phyloP scores from a whole-genome alignment of 2,797 vertebrate genomes.

The Typhlichthys subterraneus region DNA sequence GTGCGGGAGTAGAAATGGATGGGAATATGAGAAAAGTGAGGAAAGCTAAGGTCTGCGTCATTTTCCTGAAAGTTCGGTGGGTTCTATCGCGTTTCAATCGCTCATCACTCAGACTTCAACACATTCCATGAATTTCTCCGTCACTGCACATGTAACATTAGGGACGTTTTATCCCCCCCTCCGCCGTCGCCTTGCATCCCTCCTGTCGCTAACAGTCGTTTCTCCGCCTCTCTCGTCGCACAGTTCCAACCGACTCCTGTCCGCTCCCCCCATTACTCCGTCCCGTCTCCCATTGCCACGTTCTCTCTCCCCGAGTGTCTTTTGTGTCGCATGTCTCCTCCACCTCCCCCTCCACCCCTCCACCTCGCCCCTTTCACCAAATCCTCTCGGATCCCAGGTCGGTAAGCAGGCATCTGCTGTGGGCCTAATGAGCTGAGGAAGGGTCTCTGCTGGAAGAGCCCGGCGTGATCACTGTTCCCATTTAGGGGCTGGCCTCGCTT shows the following conservation, averaged over 20 bases:
- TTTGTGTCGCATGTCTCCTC: not conserved
- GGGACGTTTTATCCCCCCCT: slow-evolving; percentile 36
- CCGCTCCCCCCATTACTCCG: not conserved
- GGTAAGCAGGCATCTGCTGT: slow-evolving; percentile 43
- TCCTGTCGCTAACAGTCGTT: not conserved
- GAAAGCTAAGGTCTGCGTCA: no score
- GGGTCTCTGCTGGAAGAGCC: slow-evolving; percentile 36
- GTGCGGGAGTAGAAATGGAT: no score
- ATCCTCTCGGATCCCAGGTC: slow-evolving; percentile 32
- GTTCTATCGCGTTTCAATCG: no score
- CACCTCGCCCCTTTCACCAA: slow-evolving; percentile 15
- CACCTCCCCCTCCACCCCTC: slow-evolving; percentile 1
- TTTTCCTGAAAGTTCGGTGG: no score
- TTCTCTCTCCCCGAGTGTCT: not conserved
- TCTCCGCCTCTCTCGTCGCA: not conserved
- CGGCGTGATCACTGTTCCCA: slow-evolving; percentile 45
- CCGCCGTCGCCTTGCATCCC: slow-evolving; percentile 14
- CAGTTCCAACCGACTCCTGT: not conserved
- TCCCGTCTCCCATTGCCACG: slow-evolving; percentile 8
- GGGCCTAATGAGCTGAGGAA: slow-evolving; percentile 60
- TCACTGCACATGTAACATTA: slow-evolving; percentile 51
- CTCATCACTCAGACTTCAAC: slow-evolving; percentile 9
- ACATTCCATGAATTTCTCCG: slow-evolving; percentile 43
- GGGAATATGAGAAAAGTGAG: no score
- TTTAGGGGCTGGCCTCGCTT: slow-evolving; percentile 46